Percentiles rank a stretch among this genome's conserved stretches.
Evolutionary conservation across 2,797 vertebrate genomes (phyloP).

Genomic region (Selene dorsalis): DNA sequence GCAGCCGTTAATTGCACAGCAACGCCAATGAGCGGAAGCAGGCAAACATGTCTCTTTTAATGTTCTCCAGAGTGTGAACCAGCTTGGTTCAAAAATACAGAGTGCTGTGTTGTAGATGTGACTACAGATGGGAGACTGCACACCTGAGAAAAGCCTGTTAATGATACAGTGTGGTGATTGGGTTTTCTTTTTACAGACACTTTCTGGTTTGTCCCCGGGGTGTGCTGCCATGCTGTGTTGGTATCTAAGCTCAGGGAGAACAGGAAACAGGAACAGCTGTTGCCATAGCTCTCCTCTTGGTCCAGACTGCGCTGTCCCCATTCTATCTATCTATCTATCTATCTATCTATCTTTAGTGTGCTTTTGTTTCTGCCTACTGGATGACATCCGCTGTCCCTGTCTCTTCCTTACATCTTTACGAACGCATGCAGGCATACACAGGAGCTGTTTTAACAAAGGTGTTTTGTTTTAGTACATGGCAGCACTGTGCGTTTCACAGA

Average conservation of each 20-base stretch:
- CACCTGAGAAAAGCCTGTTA: constrained; percentile 74
- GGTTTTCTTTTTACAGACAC: constrained; percentile 74
- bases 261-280: constrained; percentile 77
- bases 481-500: neutral
- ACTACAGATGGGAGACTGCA: constrained; percentile 69
- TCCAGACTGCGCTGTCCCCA: constrained; percentile 73
- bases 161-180: constrained; percentile 67
- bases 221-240: constrained; percentile 61
- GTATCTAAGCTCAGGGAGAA: constrained; percentile 66
- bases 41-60: constrained; percentile 20
- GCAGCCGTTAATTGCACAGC: neutral
- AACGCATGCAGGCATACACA: constrained; percentile 20
- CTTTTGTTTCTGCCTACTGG: constrained; percentile 42
- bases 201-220: constrained; percentile 65
- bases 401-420: constrained; percentile 24
- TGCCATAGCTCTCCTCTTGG: constrained; percentile 58
- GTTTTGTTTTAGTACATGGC: constrained; percentile 2
- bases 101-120: constrained; percentile 52
- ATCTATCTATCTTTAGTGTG: constrained; percentile 53
- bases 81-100: constrained; percentile 33
- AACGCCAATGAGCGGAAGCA: constrained; percentile 7
- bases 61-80: constrained; percentile 23
- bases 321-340: constrained; percentile 74
- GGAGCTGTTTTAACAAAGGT: constrained; percentile 1
- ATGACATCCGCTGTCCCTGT: constrained; percentile 23